These are phyloP conservation scores for Montipora capitata DNA, from an alignment of 92 coral and sea anemone species.

Conservation along the genomic window DNA sequence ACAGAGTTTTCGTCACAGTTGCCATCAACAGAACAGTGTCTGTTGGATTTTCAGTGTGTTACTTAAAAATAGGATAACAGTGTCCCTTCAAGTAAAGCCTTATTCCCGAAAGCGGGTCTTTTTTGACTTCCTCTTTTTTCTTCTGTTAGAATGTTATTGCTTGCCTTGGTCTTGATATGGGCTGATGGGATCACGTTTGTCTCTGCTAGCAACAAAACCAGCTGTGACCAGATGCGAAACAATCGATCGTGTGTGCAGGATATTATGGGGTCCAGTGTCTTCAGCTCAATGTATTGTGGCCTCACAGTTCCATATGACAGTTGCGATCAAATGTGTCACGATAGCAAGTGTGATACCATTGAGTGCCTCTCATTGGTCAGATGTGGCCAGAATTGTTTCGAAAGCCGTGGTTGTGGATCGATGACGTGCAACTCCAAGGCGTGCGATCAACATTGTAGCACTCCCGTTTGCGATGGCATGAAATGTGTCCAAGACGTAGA, in stretches of 20 bases:
- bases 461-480: neutral
- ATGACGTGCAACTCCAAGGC: constrained; percentile 3
- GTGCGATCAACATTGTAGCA: neutral
- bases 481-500: neutral
- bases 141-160: neutral
- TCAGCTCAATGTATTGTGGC: constrained; percentile 16
- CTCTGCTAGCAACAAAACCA: neutral
- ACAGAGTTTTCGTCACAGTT: too few species aligned
- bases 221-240: neutral
- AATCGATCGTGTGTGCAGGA: neutral
- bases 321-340: neutral
- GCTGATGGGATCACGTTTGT: neutral
- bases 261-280: neutral
- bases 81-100: too few species aligned
- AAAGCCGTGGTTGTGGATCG: neutral
- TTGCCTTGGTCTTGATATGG: neutral
- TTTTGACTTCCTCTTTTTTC: neutral
- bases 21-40: too few species aligned
- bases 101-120: too few species aligned
- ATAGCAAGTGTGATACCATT: neutral
- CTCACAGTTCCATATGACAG: neutral
- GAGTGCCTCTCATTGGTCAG: neutral
- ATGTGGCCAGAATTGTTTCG: constrained; percentile 1
- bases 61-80: too few species aligned
- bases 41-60: too few species aligned